Base-by-base conservation (phyloP, 2,797 vertebrate species). In the Antennarius maculatus region DNA sequence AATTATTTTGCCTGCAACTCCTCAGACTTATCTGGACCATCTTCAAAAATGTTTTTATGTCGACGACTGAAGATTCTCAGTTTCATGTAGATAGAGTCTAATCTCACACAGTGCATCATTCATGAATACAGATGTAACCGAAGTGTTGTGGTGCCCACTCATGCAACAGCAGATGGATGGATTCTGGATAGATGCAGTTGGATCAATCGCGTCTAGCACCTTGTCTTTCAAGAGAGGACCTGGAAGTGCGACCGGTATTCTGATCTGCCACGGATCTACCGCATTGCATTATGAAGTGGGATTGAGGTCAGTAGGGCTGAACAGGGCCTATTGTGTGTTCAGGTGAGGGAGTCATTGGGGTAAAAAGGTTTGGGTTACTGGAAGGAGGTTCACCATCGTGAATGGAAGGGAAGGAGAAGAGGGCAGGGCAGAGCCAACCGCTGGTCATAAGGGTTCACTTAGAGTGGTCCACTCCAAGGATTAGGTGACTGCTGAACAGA, bases 311-410 rank as follows among this genome's bases (percentile, higher is more conserved):
- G 70, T 69, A 53, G 80, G 76, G 60, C 76, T 93, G 84, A 94
- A 93, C 89, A 53, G 86, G 73, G 65, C 67, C 84, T 87, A 82
- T 94, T 94, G 92, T 93, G 77, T 69, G 66, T 66, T 54, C 71
- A 79, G 89, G 83, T 89, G 91, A 86, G 87, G 83, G 89, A 89
- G 88, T 91, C 86, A 71, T 79, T 77, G 74, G 88, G 88, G 79
- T 76, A 79, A 65, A 78, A 72, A 88, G 93, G 91, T 91, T 93
- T 92, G 69, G 84, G 88, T 94, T 94, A 93, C 93, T 85, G 83
- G 85, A 78, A 81, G 90, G 88, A 90, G 85, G 81, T 86, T 67
- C 69, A 62, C 75, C 86, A 80, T 88, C 89, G 88, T 92, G 80
- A 89, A 86, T 65, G 63, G 84, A 80, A 73, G 71, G 62, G 79